Evolutionary conservation across 2,888 invertebrate species (phyloP).

Genomic region (Drymonia ruficornis): DNA sequence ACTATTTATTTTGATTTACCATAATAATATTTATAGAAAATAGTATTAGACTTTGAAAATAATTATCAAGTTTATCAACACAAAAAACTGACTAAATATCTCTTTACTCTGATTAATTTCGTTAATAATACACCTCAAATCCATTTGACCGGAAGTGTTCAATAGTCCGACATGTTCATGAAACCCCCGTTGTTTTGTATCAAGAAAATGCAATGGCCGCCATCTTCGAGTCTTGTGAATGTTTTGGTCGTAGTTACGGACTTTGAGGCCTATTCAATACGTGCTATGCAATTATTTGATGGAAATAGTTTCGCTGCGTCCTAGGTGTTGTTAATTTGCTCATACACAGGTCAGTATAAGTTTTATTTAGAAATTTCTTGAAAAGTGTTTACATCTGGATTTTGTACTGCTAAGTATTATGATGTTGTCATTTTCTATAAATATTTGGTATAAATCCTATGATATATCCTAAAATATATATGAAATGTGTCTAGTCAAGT

Average conservation of each 20-base stretch:
- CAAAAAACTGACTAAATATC: background rate
- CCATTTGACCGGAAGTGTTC: conserved; percentile 67
- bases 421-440: conserved; percentile 80
- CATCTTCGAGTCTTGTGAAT: conserved; percentile 93
- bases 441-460: conserved; percentile 56
- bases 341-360: conserved; percentile 69
- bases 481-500: conserved; percentile 41
- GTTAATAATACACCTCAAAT: background rate
- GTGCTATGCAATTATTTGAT: conserved; percentile 79
- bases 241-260: conserved; percentile 87
- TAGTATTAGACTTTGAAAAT: background rate
- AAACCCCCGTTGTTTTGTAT: conserved; percentile 88
- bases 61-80: background rate
- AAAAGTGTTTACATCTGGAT: conserved; percentile 92
- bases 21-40: background rate
- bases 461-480: conserved; percentile 23
- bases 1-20: conserved; percentile 11
- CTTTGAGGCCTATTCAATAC: conserved; percentile 74
- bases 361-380: conserved; percentile 61
- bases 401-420: conserved; percentile 85
- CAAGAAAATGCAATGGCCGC: conserved; percentile 93
- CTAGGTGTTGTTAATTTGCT: conserved; percentile 66
- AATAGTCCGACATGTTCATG: conserved; percentile 74
- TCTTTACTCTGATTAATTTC: background rate
- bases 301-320: conserved; percentile 72